These are phyloP conservation scores for Melozone crissalis DNA, from an alignment of 2,113 vertebrate genomes.

Conservation along the genomic window DNA sequence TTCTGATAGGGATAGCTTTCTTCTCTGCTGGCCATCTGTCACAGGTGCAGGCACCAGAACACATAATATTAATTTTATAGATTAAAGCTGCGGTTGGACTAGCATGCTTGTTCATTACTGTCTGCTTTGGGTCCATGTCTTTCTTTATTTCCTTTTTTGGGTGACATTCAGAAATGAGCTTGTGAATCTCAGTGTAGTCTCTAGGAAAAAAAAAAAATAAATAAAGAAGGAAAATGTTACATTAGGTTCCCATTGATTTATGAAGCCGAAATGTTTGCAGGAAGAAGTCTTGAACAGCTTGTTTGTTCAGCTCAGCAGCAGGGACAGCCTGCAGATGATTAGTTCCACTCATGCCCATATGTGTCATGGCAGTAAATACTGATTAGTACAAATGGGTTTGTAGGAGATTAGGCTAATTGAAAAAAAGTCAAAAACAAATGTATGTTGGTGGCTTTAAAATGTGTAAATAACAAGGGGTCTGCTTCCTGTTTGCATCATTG, in stretches of 20 bases:
- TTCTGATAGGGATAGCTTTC: constrained; percentile 19
- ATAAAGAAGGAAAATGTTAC: neutral
- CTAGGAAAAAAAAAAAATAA: neutral
- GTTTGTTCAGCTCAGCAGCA: neutral
- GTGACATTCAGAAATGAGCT: neutral
- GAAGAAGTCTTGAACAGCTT: neutral
- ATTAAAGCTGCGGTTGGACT: constrained; percentile 32
- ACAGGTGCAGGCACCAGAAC: constrained; percentile 29
- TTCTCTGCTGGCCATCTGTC: constrained; percentile 65
- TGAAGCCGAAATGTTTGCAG: neutral
- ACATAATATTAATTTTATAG: constrained; percentile 26
- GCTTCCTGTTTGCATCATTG: neutral
- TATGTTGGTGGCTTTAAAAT: neutral
- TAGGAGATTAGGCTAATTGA: neutral
- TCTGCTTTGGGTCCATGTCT: neutral
- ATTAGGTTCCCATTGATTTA: neutral
- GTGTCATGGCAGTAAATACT: neutral
- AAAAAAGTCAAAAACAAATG: neutral
- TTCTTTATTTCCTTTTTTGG: neutral
- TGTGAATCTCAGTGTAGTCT: neutral
- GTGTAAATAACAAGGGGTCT: neutral
- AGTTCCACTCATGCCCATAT: neutral
- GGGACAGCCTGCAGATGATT: neutral
- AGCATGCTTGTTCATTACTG: neutral
- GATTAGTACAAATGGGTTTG: neutral